phyloP scores from a whole-genome alignment of 2,888 invertebrate species.

The Ormyrus labotus region DNA sequence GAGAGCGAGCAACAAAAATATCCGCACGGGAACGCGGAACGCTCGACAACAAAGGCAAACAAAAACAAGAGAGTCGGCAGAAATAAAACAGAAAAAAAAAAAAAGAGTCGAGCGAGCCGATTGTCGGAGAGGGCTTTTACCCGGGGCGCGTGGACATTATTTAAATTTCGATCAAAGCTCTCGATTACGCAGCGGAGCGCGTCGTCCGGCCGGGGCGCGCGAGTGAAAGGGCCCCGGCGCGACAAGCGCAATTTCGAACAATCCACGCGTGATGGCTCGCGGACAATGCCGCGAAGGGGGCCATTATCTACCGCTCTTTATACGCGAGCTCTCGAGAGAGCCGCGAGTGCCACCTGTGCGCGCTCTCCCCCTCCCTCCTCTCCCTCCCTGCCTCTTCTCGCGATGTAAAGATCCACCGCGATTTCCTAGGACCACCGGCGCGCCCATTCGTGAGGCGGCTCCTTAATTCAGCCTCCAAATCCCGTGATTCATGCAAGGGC shows the following conservation, averaged over 20 bases:
- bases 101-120: neutral
- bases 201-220: conserved; percentile 24
- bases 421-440: conserved; percentile 69
- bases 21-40: too few relatives aligned
- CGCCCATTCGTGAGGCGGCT: conserved; percentile 63
- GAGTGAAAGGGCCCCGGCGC: conserved; percentile 27
- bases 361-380: neutral
- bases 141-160: conserved; percentile 57
- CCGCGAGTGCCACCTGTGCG: conserved; percentile 71
- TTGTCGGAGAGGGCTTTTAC: neutral
- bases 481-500: conserved; percentile 69
- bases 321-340: neutral
- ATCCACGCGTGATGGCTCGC: conserved; percentile 40
- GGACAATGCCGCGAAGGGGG: conserved; percentile 33
- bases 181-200: conserved; percentile 58
- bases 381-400: conserved; percentile 6
- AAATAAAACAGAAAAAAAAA: neutral
- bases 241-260: conserved; percentile 42
- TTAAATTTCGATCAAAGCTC: conserved; percentile 62
- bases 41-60: neutral
- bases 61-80: neutral
- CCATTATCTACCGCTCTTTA: conserved; percentile 29
- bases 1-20: too few relatives aligned
- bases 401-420: conserved; percentile 66
- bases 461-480: conserved; percentile 71